These are phyloP conservation scores for Channa argus DNA, from an alignment of 2,113 vertebrate genomes.

Conservation along the genomic window DNA sequence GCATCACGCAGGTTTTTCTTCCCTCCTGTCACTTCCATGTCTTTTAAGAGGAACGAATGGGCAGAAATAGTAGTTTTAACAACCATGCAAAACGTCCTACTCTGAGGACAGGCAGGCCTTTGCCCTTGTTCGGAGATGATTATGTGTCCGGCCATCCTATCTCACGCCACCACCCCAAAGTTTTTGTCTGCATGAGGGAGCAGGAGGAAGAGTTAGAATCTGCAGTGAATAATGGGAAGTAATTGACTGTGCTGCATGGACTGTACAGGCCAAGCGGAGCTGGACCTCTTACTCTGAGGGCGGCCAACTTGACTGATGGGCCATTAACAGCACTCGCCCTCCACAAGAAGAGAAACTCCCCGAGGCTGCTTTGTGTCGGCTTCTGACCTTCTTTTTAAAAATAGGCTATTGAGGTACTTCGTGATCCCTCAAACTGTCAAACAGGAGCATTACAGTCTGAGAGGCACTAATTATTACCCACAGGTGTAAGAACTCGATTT, in stretches of 20 bases:
- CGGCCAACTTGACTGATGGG: slow-evolving; percentile 62
- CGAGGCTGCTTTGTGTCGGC: slow-evolving; percentile 52
- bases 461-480: slow-evolving; percentile 24
- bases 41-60: not conserved
- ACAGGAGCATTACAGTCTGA: slow-evolving; percentile 32
- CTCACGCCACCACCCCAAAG: slow-evolving; percentile 24
- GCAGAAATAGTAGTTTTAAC: slow-evolving; percentile 29
- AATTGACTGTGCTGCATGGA: slow-evolving; percentile 61
- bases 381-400: slow-evolving; percentile 73
- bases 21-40: not conserved
- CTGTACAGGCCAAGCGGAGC: slow-evolving; percentile 29
- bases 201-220: slow-evolving; percentile 59
- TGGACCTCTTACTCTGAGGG: slow-evolving; percentile 63
- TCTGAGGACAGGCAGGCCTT: slow-evolving; percentile 2
- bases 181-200: slow-evolving; percentile 44
- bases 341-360: slow-evolving; percentile 57
- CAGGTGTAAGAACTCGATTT: not conserved
- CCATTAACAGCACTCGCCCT: slow-evolving; percentile 61
- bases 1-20: slow-evolving; percentile 28
- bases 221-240: slow-evolving; percentile 71
- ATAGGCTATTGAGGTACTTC: slow-evolving; percentile 61
- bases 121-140: slow-evolving; percentile 20
- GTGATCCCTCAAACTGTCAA: slow-evolving; percentile 26
- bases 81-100: slow-evolving; percentile 21
- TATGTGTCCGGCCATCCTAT: not conserved